phyloP scores from a whole-genome alignment of 2,888 invertebrate genomes.

The Scaptomyza caliginosa region DNA sequence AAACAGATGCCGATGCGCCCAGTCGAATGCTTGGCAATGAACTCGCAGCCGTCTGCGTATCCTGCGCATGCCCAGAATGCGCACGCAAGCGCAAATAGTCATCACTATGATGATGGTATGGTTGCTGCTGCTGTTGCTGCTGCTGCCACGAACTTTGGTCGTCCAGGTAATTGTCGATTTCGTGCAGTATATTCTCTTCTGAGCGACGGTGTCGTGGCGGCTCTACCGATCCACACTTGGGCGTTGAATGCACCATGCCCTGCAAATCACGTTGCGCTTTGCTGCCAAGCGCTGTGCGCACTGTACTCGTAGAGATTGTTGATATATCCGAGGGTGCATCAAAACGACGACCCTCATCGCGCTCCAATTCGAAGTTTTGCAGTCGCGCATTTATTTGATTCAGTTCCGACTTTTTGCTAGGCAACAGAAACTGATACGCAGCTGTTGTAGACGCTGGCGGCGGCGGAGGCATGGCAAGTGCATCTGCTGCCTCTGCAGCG shows the following conservation, averaged over 20 bases:
- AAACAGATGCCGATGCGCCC: constrained; percentile 1
- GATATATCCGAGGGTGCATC: constrained; percentile 81
- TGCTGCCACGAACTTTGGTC: constrained; percentile 62
- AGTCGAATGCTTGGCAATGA: constrained; percentile 67
- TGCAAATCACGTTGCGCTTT: constrained; percentile 27
- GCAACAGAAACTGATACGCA: constrained; percentile 72
- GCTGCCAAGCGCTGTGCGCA: constrained; percentile 53
- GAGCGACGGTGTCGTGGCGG: constrained; percentile 22
- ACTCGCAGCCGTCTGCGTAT: constrained; percentile 44
- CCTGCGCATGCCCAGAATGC: constrained; percentile 12
- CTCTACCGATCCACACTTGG: constrained; percentile 69
- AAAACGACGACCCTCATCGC: constrained; percentile 46
- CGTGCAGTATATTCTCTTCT: constrained; percentile 72
- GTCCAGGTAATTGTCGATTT: constrained; percentile 82
- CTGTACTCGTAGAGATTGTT: constrained; percentile 80
- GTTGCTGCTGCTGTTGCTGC: constrained; percentile 20
- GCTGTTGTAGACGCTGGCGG: constrained; percentile 55
- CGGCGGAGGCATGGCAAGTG: constrained; percentile 70
- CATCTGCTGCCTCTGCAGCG: constrained; percentile 43
- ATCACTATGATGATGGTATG: constrained; percentile 62
- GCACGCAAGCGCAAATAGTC: constrained; percentile 52
- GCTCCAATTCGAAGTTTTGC: constrained; percentile 68
- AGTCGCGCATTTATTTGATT: constrained; percentile 81
- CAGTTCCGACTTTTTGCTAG: constrained; percentile 75
- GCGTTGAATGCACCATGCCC: constrained; percentile 81